Evolutionary conservation across 2,888 invertebrate genomes (phyloP).

Genomic region (Opisthograptis luteolata): DNA sequence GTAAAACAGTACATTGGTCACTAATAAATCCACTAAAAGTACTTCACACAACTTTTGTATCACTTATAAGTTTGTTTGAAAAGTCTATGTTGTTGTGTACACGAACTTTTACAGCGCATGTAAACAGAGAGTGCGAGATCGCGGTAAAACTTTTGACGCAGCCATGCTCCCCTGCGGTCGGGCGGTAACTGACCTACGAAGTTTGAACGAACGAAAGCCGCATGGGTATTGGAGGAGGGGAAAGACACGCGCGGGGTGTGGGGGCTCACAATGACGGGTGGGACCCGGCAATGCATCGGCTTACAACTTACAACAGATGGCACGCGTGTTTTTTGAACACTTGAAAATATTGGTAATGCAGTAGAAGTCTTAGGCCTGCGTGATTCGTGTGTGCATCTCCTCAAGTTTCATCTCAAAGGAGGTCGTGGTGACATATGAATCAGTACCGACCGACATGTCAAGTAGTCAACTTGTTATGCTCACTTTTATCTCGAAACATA

Average conservation of each 20-base stretch:
- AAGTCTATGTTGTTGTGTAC: slow-evolving; percentile 65
- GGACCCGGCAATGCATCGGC: slow-evolving; percentile 78
- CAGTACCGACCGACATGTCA: slow-evolving; percentile 46
- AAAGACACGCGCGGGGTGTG: slow-evolving; percentile 57
- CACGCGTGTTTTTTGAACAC: slow-evolving; percentile 81
- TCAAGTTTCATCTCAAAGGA: slow-evolving; percentile 79
- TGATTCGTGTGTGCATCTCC: slow-evolving; percentile 72
- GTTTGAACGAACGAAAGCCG: slow-evolving; percentile 84
- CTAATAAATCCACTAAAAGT: slow-evolving; percentile 60
- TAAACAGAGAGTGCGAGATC: slow-evolving; percentile 79
- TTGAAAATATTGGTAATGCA: slow-evolving; percentile 79
- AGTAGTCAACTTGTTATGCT: slow-evolving; percentile 1
- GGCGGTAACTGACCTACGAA: slow-evolving; percentile 86
- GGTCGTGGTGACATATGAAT: slow-evolving; percentile 65
- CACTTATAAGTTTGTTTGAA: slow-evolving; percentile 63
- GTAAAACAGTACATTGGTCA: slow-evolving; percentile 77
- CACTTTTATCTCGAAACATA: no score
- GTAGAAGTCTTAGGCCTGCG: slow-evolving; percentile 77
- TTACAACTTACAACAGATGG: slow-evolving; percentile 83
- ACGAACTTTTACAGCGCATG: slow-evolving; percentile 74
- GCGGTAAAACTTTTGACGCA: slow-evolving; percentile 81
- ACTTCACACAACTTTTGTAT: slow-evolving; percentile 59
- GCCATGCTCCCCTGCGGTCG: slow-evolving; percentile 84
- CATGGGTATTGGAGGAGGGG: slow-evolving; percentile 72
- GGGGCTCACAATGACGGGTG: slow-evolving; percentile 68